These are phyloP conservation scores for Neotragus pygmaeus DNA, from an alignment of 2,113 vertebrate genomes.

Conservation along the genomic window DNA sequence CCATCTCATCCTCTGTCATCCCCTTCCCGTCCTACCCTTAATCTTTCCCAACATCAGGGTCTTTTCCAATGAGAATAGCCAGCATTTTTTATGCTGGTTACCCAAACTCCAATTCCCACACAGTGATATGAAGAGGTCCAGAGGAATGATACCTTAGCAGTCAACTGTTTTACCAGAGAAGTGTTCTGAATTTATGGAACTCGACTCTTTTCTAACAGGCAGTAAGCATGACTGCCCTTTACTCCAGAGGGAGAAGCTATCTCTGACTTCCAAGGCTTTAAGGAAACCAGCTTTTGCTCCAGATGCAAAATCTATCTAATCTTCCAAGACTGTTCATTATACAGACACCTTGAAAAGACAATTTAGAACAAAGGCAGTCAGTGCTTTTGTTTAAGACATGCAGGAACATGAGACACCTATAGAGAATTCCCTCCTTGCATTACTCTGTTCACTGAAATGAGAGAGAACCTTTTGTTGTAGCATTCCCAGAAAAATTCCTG, in stretches of 20 bases:
- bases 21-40: neutral
- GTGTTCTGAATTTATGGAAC: neutral
- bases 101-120: neutral
- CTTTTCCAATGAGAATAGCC: neutral
- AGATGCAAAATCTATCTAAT: neutral
- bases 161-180: neutral
- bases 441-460: neutral
- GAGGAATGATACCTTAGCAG: neutral
- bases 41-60: neutral
- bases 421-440: neutral
- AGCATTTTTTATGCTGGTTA: neutral
- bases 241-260: neutral
- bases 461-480: neutral
- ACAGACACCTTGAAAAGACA: neutral
- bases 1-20: neutral
- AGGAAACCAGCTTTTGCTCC: neutral
- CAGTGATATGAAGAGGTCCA: neutral
- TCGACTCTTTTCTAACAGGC: neutral
- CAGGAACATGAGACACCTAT: neutral
- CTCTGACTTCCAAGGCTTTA: neutral
- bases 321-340: neutral
- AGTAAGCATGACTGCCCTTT: neutral
- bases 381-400: neutral
- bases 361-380: neutral
- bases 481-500: neutral